phyloP scores from a whole-genome alignment of 1,140 invertebrate species.

The Lerema accius region DNA sequence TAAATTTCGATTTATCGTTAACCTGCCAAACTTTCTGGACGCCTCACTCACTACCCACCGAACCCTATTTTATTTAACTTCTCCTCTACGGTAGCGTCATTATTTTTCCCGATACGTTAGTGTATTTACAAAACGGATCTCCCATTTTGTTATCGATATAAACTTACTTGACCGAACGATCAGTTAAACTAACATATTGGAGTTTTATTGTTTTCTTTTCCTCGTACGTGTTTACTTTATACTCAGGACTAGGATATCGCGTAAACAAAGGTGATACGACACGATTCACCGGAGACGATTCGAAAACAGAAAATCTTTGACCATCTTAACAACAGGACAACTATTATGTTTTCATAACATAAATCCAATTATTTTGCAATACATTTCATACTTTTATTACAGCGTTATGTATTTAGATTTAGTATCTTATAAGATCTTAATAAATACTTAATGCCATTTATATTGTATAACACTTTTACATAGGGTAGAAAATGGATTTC shows the following conservation, averaged over 20 bases:
- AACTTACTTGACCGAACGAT: constrained; percentile 18
- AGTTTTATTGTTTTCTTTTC: constrained; percentile 30
- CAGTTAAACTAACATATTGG: constrained; percentile 28
- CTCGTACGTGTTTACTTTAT: constrained; percentile 17
- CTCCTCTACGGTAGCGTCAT: constrained; percentile 45
- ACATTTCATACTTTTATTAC: no score
- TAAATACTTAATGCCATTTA: no score
- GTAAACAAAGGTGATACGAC: background rate
- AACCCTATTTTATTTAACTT: constrained; percentile 69
- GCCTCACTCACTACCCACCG: constrained; percentile 56
- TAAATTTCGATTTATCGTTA: constrained; percentile 70
- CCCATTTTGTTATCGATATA: constrained; percentile 26
- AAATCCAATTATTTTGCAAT: no score
- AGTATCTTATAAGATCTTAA: no score
- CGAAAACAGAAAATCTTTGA: background rate
- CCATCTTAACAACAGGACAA: no score
- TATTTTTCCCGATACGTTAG: constrained; percentile 21
- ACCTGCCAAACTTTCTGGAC: constrained; percentile 70
- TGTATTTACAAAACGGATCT: constrained; percentile 24
- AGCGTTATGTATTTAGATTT: no score
- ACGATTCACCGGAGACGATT: background rate
- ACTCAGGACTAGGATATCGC: background rate
- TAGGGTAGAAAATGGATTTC: no score
- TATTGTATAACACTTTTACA: no score
- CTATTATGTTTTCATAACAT: no score